Evolutionary conservation across 2,888 invertebrate genomes (phyloP), one percentile per base, ranked within the genome.

Genomic region (Phaedon cochleariae): DNA sequence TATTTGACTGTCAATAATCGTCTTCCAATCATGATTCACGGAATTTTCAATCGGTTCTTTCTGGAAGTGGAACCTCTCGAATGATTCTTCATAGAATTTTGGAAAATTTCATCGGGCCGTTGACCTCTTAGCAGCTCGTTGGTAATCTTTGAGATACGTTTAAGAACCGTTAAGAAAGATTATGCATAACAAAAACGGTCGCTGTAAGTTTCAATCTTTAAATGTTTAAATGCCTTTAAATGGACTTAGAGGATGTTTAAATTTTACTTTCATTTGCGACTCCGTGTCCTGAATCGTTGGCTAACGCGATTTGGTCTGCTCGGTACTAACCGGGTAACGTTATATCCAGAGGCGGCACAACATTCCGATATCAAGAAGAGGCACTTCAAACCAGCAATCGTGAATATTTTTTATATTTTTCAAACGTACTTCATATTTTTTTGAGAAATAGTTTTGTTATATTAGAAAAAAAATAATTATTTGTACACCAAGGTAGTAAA

Each of bases 241-340:
- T 69, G 67, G 64, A 68, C 72, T 64, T 57, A 66, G 67, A 72
- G 65, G 67, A 69, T 64, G 69, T 68, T 71, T 71, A 71, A 70
- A 71, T 77, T 78, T 79, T 76, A 79, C 78, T 79, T 79, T 79
- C 77, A 70, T 78, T 77, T 67, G 72, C 72, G 72, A 67, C 75
- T 69, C 68, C 73, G 74, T 76, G 73, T 67, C 73, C 74, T 70
- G 74, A 69, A 71, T 70, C 69, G 70, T 67, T 70, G 72, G 73
- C 73, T 65, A 71, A 58, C 37, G 45, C 34, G 34, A 45, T 45
- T 45, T 29, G 15, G 41, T 41, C 41, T 41, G n/a, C 41, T 7
- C 41, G 6, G 45, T 17, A 45, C 57, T 57, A 41, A 45, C 17
- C 45, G 26, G 29, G 22, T 57, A 57, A 57, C 57, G 57, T 57